Base-by-base conservation (phyloP, 2,113 vertebrate species). In the Triplophysa siluroides region DNA sequence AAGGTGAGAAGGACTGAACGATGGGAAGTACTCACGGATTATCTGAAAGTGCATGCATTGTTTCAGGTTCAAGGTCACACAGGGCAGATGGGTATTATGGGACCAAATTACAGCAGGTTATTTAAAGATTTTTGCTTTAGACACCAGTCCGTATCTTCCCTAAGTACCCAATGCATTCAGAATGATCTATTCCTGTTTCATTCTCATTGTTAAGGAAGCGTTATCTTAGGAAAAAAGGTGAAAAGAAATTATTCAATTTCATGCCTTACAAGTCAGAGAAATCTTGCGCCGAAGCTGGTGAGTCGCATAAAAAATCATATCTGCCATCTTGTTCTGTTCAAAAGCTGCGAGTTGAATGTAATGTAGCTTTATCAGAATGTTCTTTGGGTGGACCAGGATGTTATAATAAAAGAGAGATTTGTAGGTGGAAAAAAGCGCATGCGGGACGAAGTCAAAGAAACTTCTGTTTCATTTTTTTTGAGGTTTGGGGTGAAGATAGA, bases 261-360 rank as follows among this genome's bases (percentile, higher is more conserved):
- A 63, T 62, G 72, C 41, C 10, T 62, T 62, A 19, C 18, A 62
- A 62, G 9, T 62, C 54, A 19, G 58, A 62, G 38, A 61, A 74
- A 43, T 38, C 19, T 33, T 72, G 26, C 41, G 70, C 52, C 19
- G 21, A 47, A 61, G 72, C 61, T 62, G 54, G 24, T 5, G 19
- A 72, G 70, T 56, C 72, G 43, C 56, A 45, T 74, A 74, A 45
- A 74, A 74, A 62, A n/a, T 63, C 58, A 47, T 62, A 75, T 75
- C 72, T 75, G 6, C 23, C 38, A 75, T 63, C 58, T 47, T 62
- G 41, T 61, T 75, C 26, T 63, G 58, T 75, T 75, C 16, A 75
- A 75, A 75, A 45, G 38, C 33, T 29, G 38, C 9, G 21, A 26
- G 41, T 45, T 23, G 38, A 75, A 62, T 50, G 72, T 75, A 75